phyloP scores from a whole-genome alignment of 2,113 vertebrate species.

The Pollachius pollachius region DNA sequence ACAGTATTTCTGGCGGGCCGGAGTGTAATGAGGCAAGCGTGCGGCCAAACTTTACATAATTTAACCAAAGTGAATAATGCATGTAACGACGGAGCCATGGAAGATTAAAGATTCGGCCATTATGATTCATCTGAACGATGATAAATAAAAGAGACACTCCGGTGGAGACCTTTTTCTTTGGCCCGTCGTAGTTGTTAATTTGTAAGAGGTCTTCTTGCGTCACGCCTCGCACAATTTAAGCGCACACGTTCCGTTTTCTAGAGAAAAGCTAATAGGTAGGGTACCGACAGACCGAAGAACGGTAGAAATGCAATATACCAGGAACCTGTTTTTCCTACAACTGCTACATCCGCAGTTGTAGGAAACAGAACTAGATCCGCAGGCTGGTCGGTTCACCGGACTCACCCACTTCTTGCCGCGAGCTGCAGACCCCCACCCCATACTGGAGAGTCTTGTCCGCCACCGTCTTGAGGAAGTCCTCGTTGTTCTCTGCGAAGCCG shows the following conservation, averaged over 20 bases:
- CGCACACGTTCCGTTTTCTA: too few relatives aligned
- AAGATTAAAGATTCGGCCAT: slow-evolving; percentile 54
- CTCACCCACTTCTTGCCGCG: slow-evolving; percentile 89
- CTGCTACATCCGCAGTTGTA: too few relatives aligned
- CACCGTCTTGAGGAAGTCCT: slow-evolving; percentile 82
- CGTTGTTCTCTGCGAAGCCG: slow-evolving; percentile 82
- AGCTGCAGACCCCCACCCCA: slow-evolving; percentile 84
- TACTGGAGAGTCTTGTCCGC: slow-evolving; percentile 71
- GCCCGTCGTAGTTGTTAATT: slow-evolving; percentile 16
- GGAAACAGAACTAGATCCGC: not conserved
- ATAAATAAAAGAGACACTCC: slow-evolving; percentile 33
- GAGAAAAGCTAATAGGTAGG: too few relatives aligned
- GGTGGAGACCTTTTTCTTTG: slow-evolving; percentile 27
- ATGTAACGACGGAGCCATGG: slow-evolving; percentile 47
- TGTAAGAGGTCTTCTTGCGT: not conserved
- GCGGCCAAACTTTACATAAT: slow-evolving; percentile 59
- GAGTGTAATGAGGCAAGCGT: slow-evolving; percentile 51
- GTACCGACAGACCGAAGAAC: too few relatives aligned
- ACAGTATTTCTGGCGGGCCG: not conserved
- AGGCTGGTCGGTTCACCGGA: slow-evolving; percentile 2
- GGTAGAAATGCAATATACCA: too few relatives aligned
- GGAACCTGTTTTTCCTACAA: too few relatives aligned
- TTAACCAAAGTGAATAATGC: slow-evolving; percentile 65
- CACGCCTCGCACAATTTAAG: too few relatives aligned
- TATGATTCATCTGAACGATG: slow-evolving; percentile 49